Percentiles rank a stretch among this genome's conserved stretches.
These are phyloP conservation scores for Episyrphus balteatus DNA, from an alignment of 1,140 invertebrate genomes.

Conservation along the genomic window DNA sequence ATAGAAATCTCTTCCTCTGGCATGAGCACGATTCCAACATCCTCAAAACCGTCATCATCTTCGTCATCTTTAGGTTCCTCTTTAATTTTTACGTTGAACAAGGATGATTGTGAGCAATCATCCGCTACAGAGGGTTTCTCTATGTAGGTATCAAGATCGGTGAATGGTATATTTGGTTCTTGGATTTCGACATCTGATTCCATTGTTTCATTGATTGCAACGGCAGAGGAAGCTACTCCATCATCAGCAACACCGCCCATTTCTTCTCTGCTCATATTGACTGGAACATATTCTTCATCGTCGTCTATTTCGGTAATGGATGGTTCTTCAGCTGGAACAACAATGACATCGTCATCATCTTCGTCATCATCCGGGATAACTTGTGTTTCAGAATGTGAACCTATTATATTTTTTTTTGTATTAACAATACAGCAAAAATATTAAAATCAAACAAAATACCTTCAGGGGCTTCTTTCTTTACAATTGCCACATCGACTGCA, in stretches of 20 bases:
- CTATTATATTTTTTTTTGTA: background rate
- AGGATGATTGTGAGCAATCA: slow-evolving; percentile 12
- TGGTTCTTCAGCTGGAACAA: slow-evolving; percentile 32
- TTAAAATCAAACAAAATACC: background rate
- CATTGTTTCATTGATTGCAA: slow-evolving; percentile 28
- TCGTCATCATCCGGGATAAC: slow-evolving; percentile 11
- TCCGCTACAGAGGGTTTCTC: slow-evolving; percentile 27
- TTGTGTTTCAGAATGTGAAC: background rate
- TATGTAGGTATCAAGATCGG: slow-evolving; percentile 40
- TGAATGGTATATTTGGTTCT: slow-evolving; percentile 35
- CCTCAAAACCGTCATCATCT: slow-evolving; percentile 46
- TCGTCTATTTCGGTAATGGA: slow-evolving; percentile 36
- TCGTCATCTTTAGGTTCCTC: slow-evolving; percentile 28
- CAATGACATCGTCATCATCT: slow-evolving; percentile 36
- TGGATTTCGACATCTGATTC: slow-evolving; percentile 36
- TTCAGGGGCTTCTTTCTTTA: slow-evolving; percentile 19
- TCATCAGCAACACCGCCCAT: slow-evolving; percentile 12
- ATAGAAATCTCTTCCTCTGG: slow-evolving; percentile 32
- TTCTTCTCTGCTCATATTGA: slow-evolving; percentile 16
- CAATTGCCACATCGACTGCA: slow-evolving; percentile 29
- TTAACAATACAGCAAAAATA: too few species aligned
- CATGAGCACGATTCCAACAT: slow-evolving; percentile 36
- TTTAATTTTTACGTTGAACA: slow-evolving; percentile 33
- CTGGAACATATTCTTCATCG: slow-evolving; percentile 33
- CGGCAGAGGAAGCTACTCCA: slow-evolving; percentile 10